Base-by-base conservation (phyloP, 2,797 vertebrate species). In the Catostomus latipinnis region DNA sequence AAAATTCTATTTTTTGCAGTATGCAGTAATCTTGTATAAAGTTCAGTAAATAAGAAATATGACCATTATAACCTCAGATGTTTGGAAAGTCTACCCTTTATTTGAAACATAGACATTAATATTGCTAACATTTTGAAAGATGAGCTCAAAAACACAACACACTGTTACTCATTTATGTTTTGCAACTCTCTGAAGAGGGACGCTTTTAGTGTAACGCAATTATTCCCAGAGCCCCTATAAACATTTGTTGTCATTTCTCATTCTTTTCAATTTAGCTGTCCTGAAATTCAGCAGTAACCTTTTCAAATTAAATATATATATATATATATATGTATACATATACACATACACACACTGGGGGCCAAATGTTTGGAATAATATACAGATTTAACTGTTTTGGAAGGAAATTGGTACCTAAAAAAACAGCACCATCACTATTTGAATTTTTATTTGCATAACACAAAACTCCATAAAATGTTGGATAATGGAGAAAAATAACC, bases 161-260 rank as follows among this genome's bases (percentile, higher is more conserved):
- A 76, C 52, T 76, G 63, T 60, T 83, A 53, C 50, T 70, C 45
- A 68, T 16, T 73, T n/a, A 58, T 70, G 65, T 86, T 86, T 83
- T 81, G 76, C 58, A 86, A 80, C 72, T 82, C 76, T 75, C 67
- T n/a, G 60, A 69, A 74, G 84, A 83, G 8, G 13, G 74, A 76
- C 48, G 34, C 73, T 79, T 83, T 71, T 72, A 80, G 73, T 49
- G 63, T 80, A 83, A 75, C 69, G 69, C 54, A 78, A 78, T 74
- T 77, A 69, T 82, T 79, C 48, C 71, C 48, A 71, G 46, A 54
- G 81, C 50, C 62, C 67, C 8, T n/a, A 8, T 65, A 34, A 65
- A 43, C 6, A 43, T 22, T 43, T 69, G 67, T 48, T 76, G 45
- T 13, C 12, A 57, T 58, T 68, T 67, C 58, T 68, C 48, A 12